Evolutionary conservation across 2,113 vertebrate genomes (phyloP).

Genomic region (Ciconia boyciana): DNA sequence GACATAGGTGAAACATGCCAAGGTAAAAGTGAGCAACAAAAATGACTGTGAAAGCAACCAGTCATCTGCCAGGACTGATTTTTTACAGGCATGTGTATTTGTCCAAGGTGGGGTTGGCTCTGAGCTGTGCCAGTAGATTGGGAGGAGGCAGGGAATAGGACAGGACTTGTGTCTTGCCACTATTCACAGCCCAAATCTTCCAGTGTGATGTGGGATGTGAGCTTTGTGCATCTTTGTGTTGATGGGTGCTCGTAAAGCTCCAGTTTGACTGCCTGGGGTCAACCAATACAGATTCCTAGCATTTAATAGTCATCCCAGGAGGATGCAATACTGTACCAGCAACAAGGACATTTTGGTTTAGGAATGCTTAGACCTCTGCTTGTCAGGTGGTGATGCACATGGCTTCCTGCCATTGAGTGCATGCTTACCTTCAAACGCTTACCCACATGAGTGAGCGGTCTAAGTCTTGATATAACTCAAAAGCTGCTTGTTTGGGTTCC

Average conservation of each 20-base stretch:
- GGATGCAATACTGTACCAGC: background rate
- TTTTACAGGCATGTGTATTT: background rate
- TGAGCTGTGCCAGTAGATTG: background rate
- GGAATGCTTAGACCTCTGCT: background rate
- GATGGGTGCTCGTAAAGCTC: background rate
- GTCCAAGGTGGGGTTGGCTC: background rate
- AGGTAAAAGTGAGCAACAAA: background rate
- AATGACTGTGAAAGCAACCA: background rate
- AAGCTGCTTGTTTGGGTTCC: background rate
- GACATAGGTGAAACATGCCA: background rate
- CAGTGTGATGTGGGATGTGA: background rate
- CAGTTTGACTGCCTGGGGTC: background rate
- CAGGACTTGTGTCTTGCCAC: background rate
- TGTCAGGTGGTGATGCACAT: background rate
- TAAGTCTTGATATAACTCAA: background rate
- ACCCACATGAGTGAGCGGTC: rapidly evolving
- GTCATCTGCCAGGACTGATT: background rate
- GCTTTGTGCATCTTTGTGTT: background rate
- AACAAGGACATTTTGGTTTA: background rate
- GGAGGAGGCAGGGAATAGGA: background rate
- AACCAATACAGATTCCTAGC: background rate
- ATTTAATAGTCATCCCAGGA: background rate
- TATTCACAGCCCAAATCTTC: background rate
- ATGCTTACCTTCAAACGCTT: background rate
- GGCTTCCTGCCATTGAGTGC: background rate